Conservation (phyloP, 2,113 vertebrate species). For the Lasiurus cinereus region DNA sequence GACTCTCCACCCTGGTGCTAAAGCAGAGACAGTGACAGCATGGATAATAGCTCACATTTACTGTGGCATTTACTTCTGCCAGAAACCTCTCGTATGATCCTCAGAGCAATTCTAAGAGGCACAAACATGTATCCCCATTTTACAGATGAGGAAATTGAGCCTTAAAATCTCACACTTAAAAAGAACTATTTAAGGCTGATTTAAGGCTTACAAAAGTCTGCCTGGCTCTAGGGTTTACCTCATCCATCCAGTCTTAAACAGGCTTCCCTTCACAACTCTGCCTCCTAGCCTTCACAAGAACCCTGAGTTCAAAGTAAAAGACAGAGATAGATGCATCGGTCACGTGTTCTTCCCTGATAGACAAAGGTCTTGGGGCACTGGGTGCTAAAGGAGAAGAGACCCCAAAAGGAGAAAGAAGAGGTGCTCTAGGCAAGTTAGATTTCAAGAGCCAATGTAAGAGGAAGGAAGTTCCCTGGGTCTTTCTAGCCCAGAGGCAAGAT, state of each 20-base stretch:
- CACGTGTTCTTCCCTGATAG: neutral
- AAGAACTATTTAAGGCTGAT: neutral
- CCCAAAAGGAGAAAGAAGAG: neutral
- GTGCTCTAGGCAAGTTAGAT: neutral
- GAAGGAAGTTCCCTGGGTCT: neutral
- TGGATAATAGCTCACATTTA: neutral
- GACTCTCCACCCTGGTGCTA: neutral
- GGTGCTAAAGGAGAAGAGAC: neutral
- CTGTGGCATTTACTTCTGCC: neutral
- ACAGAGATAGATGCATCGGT: neutral
- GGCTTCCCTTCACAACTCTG: neutral
- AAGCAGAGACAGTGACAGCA: neutral
- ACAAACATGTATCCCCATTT: neutral
- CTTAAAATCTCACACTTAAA: neutral
- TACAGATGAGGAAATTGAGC: neutral
- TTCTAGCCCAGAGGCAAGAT: neutral
- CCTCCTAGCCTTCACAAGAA: neutral
- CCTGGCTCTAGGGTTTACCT: neutral
- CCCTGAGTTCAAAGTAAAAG: slow-evolving; percentile 20
- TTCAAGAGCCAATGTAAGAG: neutral
- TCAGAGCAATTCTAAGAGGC: neutral
- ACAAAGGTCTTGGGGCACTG: neutral
- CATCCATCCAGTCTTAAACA: neutral
- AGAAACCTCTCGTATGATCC: neutral
- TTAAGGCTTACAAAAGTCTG: neutral